Conservation (phyloP, 53 echinoderm and acorn worm genomes). For the Zoroaster sp. region DNA sequence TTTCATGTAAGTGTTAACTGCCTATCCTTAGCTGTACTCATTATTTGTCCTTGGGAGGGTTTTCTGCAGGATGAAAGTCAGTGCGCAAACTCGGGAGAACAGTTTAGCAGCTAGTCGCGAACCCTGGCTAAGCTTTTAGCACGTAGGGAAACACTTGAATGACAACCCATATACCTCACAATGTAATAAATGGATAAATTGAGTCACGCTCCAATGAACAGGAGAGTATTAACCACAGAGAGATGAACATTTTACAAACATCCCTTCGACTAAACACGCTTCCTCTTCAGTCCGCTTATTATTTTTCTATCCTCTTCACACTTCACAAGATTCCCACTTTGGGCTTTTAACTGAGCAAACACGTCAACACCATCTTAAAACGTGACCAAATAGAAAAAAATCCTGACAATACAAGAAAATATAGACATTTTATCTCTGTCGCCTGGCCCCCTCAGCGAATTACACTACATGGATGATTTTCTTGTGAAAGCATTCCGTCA, state of each 20-base stretch:
- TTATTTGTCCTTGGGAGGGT: not conserved
- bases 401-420: not conserved
- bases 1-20: no score
- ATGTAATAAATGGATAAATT: not conserved
- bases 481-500: not conserved
- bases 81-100: not conserved
- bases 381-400: not conserved
- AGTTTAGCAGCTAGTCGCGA: not conserved
- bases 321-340: not conserved
- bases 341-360: slow-evolving; percentile 8
- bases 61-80: not conserved
- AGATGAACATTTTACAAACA: not conserved
- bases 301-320: not conserved
- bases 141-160: no score
- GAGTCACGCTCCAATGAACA: not conserved
- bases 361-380: not conserved
- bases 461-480: not conserved
- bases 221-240: not conserved
- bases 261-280: not conserved
- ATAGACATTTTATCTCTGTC: not conserved
- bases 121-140: not conserved
- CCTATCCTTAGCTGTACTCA: not conserved
- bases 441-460: not conserved
- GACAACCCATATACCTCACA: not conserved
- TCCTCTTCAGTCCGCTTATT: not conserved